Conservation (phyloP, 2,797 vertebrate species). For the Galaxias olidus region DNA sequence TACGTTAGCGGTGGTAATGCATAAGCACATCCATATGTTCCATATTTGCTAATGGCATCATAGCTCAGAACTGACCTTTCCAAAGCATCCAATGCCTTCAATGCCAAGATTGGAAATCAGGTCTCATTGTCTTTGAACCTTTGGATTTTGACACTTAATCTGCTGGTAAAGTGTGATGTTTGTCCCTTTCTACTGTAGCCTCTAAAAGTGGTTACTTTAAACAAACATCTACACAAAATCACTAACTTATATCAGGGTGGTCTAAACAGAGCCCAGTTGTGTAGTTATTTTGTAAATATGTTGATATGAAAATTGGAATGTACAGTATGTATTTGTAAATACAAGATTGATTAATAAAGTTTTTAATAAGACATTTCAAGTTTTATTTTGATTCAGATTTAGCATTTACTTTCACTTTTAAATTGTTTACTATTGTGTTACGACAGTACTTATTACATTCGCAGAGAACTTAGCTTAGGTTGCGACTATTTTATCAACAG, state of each 20-base stretch:
- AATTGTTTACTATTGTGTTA: neutral
- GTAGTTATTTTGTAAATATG: constrained; percentile 75
- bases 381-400: neutral
- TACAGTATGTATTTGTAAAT: constrained; percentile 82
- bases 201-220: constrained; percentile 36
- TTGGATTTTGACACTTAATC: constrained; percentile 38
- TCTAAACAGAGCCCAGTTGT: constrained; percentile 64
- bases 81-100: neutral
- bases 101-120: neutral
- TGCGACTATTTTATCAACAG: too few relatives aligned
- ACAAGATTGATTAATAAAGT: constrained; percentile 78
- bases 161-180: constrained; percentile 38
- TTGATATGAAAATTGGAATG: constrained; percentile 71
- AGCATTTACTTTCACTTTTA: too few relatives aligned
- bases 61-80: too few relatives aligned
- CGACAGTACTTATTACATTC: too few relatives aligned
- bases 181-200: constrained; percentile 45
- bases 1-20: too few relatives aligned
- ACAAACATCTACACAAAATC: constrained; percentile 64
- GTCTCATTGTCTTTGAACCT: constrained; percentile 22
- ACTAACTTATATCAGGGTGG: constrained; percentile 75
- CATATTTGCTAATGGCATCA: too few relatives aligned
- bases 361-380: constrained; percentile 66
- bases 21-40: too few relatives aligned
- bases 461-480: too few relatives aligned